A percentile compares a stretch with the other conserved stretches of the same genome.
Conservation (phyloP, 2,888 invertebrate species). For the Rhogogaster chlorosoma region DNA sequence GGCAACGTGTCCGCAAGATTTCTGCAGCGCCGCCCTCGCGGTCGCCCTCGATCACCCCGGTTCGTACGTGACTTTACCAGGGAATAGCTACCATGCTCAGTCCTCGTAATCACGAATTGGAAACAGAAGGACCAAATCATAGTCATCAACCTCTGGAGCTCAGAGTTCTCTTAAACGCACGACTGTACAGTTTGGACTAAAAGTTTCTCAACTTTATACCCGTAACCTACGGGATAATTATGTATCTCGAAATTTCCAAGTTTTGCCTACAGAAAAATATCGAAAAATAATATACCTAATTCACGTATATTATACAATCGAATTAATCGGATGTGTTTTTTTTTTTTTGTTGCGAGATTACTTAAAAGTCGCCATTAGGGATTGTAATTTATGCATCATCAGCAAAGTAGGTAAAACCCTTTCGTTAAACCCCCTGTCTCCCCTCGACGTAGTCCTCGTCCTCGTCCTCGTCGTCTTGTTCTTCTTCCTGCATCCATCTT, state of each 20-base stretch:
- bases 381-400: slow-evolving; percentile 76
- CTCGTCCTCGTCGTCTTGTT: background rate
- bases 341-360: slow-evolving; percentile 63
- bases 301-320: background rate
- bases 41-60: slow-evolving; percentile 19
- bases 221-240: background rate
- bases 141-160: slow-evolving; percentile 27
- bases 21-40: slow-evolving; percentile 31
- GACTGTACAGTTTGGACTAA: slow-evolving; percentile 32
- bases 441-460: background rate
- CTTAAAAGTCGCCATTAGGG: slow-evolving; percentile 72
- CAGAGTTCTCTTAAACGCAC: slow-evolving; percentile 28
- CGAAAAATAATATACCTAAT: background rate
- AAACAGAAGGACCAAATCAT: slow-evolving; percentile 51
- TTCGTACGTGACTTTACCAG: slow-evolving; percentile 47
- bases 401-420: slow-evolving; percentile 56
- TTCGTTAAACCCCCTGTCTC: background rate
- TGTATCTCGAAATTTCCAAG: background rate
- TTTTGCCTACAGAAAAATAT: background rate
- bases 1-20: slow-evolving; percentile 18
- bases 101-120: slow-evolving; percentile 50
- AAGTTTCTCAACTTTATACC: background rate
- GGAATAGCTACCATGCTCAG: slow-evolving; percentile 44
- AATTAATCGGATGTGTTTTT: slow-evolving; percentile 22
- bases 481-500: slow-evolving; percentile 72